Percentiles rank a stretch among this genome's conserved stretches.
phyloP scores from a whole-genome alignment of 2,797 vertebrate species.

The Lepilemur septentrionalis region DNA sequence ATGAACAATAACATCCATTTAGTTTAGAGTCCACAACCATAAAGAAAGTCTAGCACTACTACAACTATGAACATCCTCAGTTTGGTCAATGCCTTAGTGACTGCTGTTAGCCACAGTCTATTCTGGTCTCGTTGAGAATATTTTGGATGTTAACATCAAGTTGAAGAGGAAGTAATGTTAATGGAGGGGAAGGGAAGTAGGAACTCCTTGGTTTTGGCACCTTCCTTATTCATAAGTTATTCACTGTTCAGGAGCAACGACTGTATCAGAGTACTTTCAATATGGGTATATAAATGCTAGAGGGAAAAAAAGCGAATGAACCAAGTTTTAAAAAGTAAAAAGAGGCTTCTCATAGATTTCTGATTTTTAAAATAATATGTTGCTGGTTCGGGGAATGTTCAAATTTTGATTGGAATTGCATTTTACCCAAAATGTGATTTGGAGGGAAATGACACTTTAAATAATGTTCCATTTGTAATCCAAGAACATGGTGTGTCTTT shows the following conservation, averaged over 20 bases:
- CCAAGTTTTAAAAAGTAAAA: conserved; percentile 9
- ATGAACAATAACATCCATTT: not conserved
- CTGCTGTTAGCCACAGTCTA: not conserved
- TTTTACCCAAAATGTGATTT: conserved; percentile 35
- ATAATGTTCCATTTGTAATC: conserved; percentile 9
- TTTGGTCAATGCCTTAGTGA: not conserved
- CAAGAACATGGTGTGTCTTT: not conserved
- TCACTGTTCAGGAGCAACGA: not conserved
- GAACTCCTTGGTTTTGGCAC: not conserved
- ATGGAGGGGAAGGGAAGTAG: not conserved
- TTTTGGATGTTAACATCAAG: not conserved
- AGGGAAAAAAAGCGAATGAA: not conserved
- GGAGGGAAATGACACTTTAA: not conserved
- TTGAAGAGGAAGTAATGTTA: not conserved
- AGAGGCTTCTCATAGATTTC: not conserved
- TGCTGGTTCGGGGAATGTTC: not conserved
- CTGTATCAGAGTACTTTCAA: not conserved
- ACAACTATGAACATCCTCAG: not conserved
- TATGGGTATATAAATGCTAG: not conserved
- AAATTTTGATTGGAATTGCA: not conserved
- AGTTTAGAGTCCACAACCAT: not conserved
- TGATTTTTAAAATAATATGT: not conserved
- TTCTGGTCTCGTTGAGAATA: not conserved
- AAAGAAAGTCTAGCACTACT: not conserved
- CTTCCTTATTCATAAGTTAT: conserved; percentile 3